Base-by-base conservation (phyloP, 1,140 invertebrate genomes). In the Drosophila setifemur region DNA sequence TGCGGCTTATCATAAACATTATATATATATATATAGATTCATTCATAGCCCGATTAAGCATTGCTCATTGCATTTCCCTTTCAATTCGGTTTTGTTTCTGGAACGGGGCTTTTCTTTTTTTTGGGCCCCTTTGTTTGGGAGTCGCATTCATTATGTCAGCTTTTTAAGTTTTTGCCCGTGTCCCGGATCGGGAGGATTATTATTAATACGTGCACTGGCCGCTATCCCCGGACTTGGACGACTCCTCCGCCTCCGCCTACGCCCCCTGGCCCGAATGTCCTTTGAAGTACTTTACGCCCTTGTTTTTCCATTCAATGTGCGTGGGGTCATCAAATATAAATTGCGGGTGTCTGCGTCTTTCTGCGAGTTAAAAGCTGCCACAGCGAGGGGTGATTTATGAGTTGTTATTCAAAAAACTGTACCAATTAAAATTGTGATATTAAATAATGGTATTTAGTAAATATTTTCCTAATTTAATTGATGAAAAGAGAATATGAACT, bases 241-340 rank as follows among this genome's bases (percentile, higher is more conserved):
- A 8, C 4, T 5, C 43, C 48, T 52, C 49, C 42, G 57, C 3
- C 23, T 21, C 14, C 12, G 31, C 25, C 39, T 23, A n/a, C n/a
- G n/a, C n/a, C n/a, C n/a, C n/a, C n/a, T n/a, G n/a, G 26, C 21
- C 23, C 31, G 28, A 25, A 21, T 8, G 45, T 47, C 52, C 49
- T 68, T 68, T 68, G 29, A 54, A 57, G 44, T 40, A 12, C 50
- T 57, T 48, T 49, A 37, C 39, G 44, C 49, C 25, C 14, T 29
- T 48, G 25, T 60, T 67, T 16, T 35, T 43, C 47, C 63, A 63
- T 79, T 60, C 58, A 76, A 75, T 68, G 66, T 52, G 63, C 64
- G 66, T 69, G 76, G 67, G 61, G 45, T 66, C 58, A 73, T 81
- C 66, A 79, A 75, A 81, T 79, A 81, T 71, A 79, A 70, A 82